These are phyloP conservation scores for Aurelia aurita DNA, from an alignment of 30 jellyfish, hydroid and myxozoan genomes.

Conservation along the genomic window DNA sequence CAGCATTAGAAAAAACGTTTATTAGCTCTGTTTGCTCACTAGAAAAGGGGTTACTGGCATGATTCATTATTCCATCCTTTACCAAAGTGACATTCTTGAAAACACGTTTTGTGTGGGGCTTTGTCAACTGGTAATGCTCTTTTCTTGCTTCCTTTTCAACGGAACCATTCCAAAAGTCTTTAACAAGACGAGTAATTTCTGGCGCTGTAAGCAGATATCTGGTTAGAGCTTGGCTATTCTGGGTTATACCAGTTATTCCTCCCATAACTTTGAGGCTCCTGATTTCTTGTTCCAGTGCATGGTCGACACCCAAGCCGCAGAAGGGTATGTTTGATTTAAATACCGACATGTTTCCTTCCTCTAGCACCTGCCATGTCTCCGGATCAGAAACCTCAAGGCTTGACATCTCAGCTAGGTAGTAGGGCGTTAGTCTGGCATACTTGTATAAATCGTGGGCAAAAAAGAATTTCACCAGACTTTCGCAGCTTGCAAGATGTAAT, in stretches of 20 bases:
- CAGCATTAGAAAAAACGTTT: conserved; percentile 30
- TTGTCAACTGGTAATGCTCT: conserved; percentile 44
- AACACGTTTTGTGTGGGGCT: conserved; percentile 42
- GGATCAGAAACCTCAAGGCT: no score
- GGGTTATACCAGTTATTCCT: conserved; percentile 45
- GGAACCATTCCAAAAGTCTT: conserved; percentile 18
- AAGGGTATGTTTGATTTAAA: conserved; percentile 17
- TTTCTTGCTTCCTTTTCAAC: conserved; percentile 18
- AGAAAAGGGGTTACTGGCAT: conserved; percentile 40
- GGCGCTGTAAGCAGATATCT: conserved; percentile 62
- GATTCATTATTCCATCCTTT: conserved; percentile 37
- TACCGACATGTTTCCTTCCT: conserved; percentile 60
- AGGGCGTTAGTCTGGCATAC: no score
- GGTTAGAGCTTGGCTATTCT: conserved; percentile 35
- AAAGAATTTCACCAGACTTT: no score
- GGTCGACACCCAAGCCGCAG: conserved; percentile 49
- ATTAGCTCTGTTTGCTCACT: conserved; percentile 39
- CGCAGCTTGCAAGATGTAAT: no score
- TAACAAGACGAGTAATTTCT: conserved; percentile 43
- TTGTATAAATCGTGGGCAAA: no score
- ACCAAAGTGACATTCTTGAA: no score
- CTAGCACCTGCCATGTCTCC: no score
- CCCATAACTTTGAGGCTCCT: conserved; percentile 51
- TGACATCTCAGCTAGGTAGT: no score
- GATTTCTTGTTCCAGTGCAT: conserved; percentile 38